Conservation (phyloP, 2,888 invertebrate species). For the Micoletzkya japonica region DNA sequence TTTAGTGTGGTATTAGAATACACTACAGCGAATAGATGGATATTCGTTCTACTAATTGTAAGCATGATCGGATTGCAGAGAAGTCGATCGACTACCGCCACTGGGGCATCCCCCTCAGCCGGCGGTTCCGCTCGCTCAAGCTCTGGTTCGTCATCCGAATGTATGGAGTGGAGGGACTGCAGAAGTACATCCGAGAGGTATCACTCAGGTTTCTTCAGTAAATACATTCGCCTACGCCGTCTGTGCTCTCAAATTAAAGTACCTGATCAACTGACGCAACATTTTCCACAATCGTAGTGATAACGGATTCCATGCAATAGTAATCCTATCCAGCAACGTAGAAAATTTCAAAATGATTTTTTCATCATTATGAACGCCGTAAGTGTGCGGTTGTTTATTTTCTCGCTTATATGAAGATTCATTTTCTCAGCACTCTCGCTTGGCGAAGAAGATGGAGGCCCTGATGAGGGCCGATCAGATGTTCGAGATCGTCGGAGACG, state of each 20-base stretch:
- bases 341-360: background rate
- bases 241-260: too few species aligned
- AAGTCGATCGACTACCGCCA: conserved; percentile 82
- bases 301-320: too few species aligned
- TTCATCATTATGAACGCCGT: background rate
- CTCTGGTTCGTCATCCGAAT: conserved; percentile 94
- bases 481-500: conserved; percentile 63
- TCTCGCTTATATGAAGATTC: background rate
- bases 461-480: conserved; percentile 55
- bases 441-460: conserved; percentile 62
- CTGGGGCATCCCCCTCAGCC: conserved; percentile 94
- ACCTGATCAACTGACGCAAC: too few species aligned
- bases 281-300: background rate
- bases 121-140: conserved; percentile 91
- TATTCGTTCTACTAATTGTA: background rate
- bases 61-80: conserved; percentile 56
- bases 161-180: conserved; percentile 90
- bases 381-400: background rate
- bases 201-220: background rate
- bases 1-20: too few species aligned
- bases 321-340: too few species aligned
- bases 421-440: conserved; percentile 55
- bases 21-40: background rate
- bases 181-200: conserved; percentile 83
- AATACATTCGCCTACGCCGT: too few species aligned